Percentiles rank a stretch among this genome's conserved stretches.
Conservation (phyloP, 2,113 vertebrate species). For the Pica pica region DNA sequence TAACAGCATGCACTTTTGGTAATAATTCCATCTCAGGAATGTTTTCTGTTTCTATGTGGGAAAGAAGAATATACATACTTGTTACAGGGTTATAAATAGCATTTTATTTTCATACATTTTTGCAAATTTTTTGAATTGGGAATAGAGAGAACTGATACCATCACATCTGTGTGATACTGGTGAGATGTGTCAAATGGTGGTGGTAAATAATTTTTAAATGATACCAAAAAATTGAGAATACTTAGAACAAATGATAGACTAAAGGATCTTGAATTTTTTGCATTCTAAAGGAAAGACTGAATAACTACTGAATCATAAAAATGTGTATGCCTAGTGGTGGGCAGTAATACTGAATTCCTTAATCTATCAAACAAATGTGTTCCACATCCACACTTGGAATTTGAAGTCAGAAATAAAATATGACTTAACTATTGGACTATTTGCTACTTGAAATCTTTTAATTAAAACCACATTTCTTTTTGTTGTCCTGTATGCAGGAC, state of each 20-base stretch:
- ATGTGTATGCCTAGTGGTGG: background rate
- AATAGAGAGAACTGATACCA: background rate
- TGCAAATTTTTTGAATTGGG: background rate
- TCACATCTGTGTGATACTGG: background rate
- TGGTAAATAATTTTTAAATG: background rate
- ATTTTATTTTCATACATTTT: background rate
- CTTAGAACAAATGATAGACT: background rate
- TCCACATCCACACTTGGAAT: background rate
- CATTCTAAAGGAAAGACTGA: background rate
- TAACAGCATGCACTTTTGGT: background rate
- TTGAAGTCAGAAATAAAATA: background rate
- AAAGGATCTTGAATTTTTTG: background rate
- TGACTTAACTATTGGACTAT: background rate
- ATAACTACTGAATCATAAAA: background rate
- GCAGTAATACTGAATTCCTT: background rate
- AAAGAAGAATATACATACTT: background rate
- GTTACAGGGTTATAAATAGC: background rate
- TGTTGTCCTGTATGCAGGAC: background rate
- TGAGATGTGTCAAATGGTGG: background rate
- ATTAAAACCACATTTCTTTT: background rate
- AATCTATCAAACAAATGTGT: background rate
- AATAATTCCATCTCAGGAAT: background rate
- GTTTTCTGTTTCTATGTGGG: background rate
- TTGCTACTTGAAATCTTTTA: background rate
- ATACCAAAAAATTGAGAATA: background rate